These are phyloP conservation scores for Misgurnus anguillicaudatus DNA, from an alignment of 2,113 vertebrate genomes.

Conservation along the genomic window DNA sequence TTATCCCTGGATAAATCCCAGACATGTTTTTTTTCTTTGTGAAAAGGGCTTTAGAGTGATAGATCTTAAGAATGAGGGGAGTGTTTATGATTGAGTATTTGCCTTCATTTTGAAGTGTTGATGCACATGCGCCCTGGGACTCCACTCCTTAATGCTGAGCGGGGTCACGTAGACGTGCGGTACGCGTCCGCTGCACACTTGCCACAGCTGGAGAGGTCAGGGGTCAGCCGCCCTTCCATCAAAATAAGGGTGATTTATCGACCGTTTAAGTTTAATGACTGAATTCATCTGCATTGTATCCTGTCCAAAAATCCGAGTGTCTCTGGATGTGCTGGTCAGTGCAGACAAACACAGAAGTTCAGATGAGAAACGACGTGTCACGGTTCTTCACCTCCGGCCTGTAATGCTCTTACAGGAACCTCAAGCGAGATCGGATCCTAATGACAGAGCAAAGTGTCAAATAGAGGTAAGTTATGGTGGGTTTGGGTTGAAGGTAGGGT, in stretches of 20 bases:
- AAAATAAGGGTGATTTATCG: conserved; percentile 43
- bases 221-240: conserved; percentile 28
- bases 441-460: no score
- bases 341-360: conserved; percentile 22
- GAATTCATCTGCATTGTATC: conserved; percentile 48
- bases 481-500: no score
- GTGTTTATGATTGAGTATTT: not conserved
- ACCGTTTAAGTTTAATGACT: conserved; percentile 40
- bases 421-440: no score
- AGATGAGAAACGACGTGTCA: not conserved
- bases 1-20: not conserved
- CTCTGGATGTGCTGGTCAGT: conserved; percentile 2
- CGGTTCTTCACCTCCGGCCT: not conserved
- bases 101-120: not conserved
- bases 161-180: conserved; percentile 12
- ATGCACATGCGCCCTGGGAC: not conserved
- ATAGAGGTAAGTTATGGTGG: no score
- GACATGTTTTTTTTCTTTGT: no score
- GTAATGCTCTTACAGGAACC: not conserved
- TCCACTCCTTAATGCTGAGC: not conserved
- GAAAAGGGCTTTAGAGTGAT: not conserved
- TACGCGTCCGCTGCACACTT: not conserved
- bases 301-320: conserved; percentile 28
- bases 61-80: not conserved
- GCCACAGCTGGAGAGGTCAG: conserved; percentile 45